Evolutionary conservation across 2,888 invertebrate genomes (phyloP).

Genomic region (Stratiomys singularior): DNA sequence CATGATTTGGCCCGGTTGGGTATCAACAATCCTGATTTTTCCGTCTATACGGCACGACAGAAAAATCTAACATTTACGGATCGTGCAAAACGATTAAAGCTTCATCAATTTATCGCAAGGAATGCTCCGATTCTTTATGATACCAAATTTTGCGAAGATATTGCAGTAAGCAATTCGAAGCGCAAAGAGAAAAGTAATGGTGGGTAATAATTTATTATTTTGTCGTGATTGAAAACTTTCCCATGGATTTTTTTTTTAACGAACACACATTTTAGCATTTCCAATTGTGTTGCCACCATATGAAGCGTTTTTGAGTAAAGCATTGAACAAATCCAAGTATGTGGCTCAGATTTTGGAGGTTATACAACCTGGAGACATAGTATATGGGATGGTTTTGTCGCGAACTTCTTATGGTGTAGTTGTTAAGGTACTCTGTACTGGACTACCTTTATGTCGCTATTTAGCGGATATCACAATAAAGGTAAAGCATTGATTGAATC

Average conservation of each 20-base stretch:
- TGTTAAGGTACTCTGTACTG: slow-evolving; percentile 86
- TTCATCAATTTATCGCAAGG: slow-evolving; percentile 88
- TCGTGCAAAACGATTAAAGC: slow-evolving; percentile 81
- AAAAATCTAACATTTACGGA: slow-evolving; percentile 86
- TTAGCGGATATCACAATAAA: slow-evolving; percentile 88
- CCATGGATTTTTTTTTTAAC: not conserved
- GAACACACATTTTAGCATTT: too few relatives aligned
- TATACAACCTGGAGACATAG: slow-evolving; percentile 80
- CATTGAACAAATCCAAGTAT: slow-evolving; percentile 80
- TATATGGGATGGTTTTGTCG: slow-evolving; percentile 81
- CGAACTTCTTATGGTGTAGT: slow-evolving; percentile 78
- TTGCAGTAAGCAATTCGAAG: slow-evolving; percentile 58
- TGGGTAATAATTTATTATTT: slow-evolving; percentile 20
- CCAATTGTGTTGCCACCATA: slow-evolving; percentile 79
- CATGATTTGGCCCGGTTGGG: slow-evolving; percentile 76
- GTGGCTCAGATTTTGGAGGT: slow-evolving; percentile 86
- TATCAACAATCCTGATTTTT: slow-evolving; percentile 74
- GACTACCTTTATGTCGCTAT: slow-evolving; percentile 80
- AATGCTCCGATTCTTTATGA: slow-evolving; percentile 83
- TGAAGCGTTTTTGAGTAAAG: slow-evolving; percentile 78
- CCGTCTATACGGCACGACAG: slow-evolving; percentile 81
- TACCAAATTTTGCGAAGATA: slow-evolving; percentile 67
- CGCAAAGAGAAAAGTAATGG: slow-evolving; percentile 53
- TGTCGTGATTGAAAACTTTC: not conserved
- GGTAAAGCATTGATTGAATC: slow-evolving; percentile 67